These are phyloP conservation scores for Tineola bisselliella DNA, from an alignment of 2,888 invertebrate species.

Conservation along the genomic window DNA sequence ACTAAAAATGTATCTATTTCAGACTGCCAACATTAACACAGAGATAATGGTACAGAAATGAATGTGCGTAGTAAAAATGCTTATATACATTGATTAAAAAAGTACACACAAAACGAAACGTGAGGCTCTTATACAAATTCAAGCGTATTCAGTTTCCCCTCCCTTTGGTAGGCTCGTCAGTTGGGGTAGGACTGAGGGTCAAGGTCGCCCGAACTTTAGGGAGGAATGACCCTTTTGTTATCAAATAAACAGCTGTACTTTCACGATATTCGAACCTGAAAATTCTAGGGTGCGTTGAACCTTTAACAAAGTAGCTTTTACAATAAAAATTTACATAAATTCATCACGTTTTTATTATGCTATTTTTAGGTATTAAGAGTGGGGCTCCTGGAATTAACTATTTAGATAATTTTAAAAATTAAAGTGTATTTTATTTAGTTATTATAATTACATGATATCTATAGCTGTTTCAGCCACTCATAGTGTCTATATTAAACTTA, in stretches of 20 bases:
- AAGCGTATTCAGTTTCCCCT: background rate
- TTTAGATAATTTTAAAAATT: too few species aligned
- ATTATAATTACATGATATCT: too few species aligned
- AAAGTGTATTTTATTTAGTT: too few species aligned
- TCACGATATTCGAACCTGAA: background rate
- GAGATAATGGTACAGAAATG: too few species aligned
- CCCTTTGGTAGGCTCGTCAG: background rate
- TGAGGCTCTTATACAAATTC: background rate
- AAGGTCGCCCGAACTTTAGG: constrained; percentile 6
- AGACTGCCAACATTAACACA: too few species aligned
- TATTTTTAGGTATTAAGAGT: background rate
- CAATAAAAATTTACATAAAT: background rate
- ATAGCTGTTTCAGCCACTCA: too few species aligned
- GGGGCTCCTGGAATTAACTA: too few species aligned
- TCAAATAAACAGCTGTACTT: background rate
- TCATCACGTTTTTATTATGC: background rate
- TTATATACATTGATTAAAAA: too few species aligned
- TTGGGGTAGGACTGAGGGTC: constrained; percentile 2
- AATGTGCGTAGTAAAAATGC: too few species aligned
- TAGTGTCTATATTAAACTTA: too few species aligned
- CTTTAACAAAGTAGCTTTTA: background rate
- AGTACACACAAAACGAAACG: too few species aligned
- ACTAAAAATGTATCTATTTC: too few species aligned
- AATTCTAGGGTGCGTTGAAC: background rate
- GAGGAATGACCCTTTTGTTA: constrained; percentile 2